phyloP scores from a whole-genome alignment of 2,888 invertebrate species.

The Cremastinae sp. region DNA sequence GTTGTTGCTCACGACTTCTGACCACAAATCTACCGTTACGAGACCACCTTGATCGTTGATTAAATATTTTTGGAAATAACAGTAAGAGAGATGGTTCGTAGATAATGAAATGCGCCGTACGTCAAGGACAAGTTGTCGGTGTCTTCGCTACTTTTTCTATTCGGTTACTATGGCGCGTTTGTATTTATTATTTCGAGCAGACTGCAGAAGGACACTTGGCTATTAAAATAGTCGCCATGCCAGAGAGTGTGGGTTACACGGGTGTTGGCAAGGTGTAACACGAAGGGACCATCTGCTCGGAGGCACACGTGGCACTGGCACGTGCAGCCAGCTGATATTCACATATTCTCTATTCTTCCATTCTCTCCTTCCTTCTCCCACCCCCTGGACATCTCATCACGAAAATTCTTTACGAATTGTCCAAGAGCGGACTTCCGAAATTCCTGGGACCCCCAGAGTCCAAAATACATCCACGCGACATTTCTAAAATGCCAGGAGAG shows the following conservation, averaged over 20 bases:
- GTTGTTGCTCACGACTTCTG: no score
- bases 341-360: conserved; percentile 65
- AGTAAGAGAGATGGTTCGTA: no score
- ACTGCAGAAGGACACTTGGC: conserved; percentile 62
- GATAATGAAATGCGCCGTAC: no score
- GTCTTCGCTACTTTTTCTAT: conserved; percentile 48
- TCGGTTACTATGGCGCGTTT: conserved; percentile 45
- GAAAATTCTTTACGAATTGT: conserved; percentile 21
- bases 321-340: conserved; percentile 77
- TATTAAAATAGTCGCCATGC: conserved; percentile 68
- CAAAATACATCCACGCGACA: not conserved
- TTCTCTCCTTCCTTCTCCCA: conserved; percentile 32
- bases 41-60: no score
- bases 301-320: conserved; percentile 76
- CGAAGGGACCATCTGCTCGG: conserved; percentile 75
- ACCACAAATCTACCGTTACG: no score
- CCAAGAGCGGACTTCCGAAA: conserved; percentile 12
- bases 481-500: not conserved
- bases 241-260: conserved; percentile 59
- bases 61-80: no score
- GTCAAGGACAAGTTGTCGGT: no score
- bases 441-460: not conserved
- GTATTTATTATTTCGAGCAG: conserved; percentile 59
- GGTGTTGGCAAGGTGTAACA: conserved; percentile 76
- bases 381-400: conserved; percentile 1